Evolutionary conservation across 2,113 vertebrate species (phyloP).

Genomic region (Montifringilla adamsi): DNA sequence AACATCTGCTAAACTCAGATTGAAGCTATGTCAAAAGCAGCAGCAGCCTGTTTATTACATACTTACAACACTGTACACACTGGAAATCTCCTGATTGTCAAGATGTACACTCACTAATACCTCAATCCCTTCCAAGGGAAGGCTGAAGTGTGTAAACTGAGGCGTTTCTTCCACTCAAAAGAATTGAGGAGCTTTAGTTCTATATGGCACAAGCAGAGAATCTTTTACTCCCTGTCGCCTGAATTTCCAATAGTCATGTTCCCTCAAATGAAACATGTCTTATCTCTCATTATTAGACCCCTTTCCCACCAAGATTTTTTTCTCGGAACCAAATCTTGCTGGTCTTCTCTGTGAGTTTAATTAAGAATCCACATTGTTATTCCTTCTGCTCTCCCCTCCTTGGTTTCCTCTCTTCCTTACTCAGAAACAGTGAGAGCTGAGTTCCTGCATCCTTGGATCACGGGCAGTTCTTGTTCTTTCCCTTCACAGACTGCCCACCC

Average conservation of each 20-base stretch:
- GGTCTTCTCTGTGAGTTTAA: not conserved
- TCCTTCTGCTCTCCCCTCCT: not conserved
- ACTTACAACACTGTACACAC: not conserved
- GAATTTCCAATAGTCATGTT: not conserved
- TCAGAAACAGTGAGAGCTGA: not conserved
- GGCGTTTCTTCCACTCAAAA: not conserved
- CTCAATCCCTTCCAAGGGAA: not conserved
- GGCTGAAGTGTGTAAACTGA: not conserved
- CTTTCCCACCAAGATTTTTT: not conserved
- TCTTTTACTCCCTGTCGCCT: not conserved
- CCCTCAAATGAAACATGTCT: not conserved
- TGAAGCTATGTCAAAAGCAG: not conserved
- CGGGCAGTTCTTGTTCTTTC: not conserved
- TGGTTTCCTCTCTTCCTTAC: not conserved
- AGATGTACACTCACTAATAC: not conserved
- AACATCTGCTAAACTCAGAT: not conserved
- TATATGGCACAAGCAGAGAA: not conserved
- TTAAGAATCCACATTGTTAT: not conserved
- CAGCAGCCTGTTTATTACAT: not conserved
- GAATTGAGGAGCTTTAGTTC: accelerated
- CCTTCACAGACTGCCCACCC: not conserved
- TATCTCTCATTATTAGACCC: not conserved
- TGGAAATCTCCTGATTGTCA: not conserved
- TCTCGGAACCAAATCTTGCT: not conserved
- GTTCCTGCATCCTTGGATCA: not conserved